Evolutionary conservation across 2,113 vertebrate species (phyloP), one percentile per base, ranked within the genome.

Genomic region (Cyanocitta stelleri): DNA sequence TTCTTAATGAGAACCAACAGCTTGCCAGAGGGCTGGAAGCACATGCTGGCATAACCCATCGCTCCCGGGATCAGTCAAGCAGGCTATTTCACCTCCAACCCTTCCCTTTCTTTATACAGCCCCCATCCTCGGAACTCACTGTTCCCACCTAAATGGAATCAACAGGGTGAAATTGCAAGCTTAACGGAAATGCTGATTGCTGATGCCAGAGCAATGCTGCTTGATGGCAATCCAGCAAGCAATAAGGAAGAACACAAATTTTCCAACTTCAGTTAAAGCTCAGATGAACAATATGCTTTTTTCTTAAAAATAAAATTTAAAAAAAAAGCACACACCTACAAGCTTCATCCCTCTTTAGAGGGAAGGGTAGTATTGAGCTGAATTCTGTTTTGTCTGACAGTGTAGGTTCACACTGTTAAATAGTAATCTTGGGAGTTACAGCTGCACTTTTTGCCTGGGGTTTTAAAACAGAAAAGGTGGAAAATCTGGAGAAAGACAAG

Each of bases 121-220:
- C 74, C 78, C 51, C 41, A 76, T 33, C 33, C 67, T 81, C 6
- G 1, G 78, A 19, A 95, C 93, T 93, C 46, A 6, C 67, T 94
- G 93, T 76, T 96, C 84, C 91, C 59, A 56, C 54, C 85, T 46
- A 85, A 78, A 77, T 9, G 3, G 66, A 91, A 87, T 80, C 91
- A 91, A 64, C 3, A 13, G 87, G 62, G 89, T 78, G 93, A 85
- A 92, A 94, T 56, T 87, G 82, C 85, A 91, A 91, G 82, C 78
- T 88, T 85, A 95, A 91, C 86, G 92, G 85, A 77, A 95, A 77
- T 20, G 56, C 72, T 91, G 66, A 94, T 88, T 91, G 75, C 93
- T 56, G 75, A 80, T 86, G 87, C 72, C 71, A 83, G 82, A 83
- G 87, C 55, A 91, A 73, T 67, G 87, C 44, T 91, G 66, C 67